Percentiles rank a stretch among this genome's conserved stretches.
phyloP scores from a whole-genome alignment of 2,888 invertebrate genomes.

The Drosophila mimetica region DNA sequence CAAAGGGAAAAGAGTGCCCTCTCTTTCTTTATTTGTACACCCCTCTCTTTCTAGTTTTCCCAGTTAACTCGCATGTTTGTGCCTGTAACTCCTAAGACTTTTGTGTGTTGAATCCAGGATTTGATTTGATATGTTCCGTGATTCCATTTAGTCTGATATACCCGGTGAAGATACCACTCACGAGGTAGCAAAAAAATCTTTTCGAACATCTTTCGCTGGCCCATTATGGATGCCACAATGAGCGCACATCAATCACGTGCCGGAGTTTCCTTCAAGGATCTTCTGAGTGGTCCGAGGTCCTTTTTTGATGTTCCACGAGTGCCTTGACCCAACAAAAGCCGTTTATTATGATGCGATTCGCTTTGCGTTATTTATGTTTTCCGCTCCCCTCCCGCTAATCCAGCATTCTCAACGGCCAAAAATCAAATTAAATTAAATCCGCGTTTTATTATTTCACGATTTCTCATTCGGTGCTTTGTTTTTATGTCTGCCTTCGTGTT shows the following conservation, averaged over 20 bases:
- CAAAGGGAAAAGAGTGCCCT: conserved; percentile 15
- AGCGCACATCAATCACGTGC: conserved; percentile 69
- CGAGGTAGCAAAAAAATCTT: conserved; percentile 11
- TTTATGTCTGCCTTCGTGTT: conserved; percentile 1
- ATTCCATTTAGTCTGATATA: not conserved
- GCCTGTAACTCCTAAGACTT: conserved; percentile 7
- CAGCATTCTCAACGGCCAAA: not conserved
- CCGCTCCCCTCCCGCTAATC: no score
- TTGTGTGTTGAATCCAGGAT: not conserved
- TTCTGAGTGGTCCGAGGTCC: not conserved
- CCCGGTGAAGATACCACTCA: not conserved
- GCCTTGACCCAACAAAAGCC: conserved; percentile 66
- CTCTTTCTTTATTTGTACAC: not conserved
- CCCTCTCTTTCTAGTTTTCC: not conserved
- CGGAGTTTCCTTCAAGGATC: conserved; percentile 15
- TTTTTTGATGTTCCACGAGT: conserved; percentile 3
- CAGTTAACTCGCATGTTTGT: not conserved
- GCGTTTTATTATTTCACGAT: conserved; percentile 70
- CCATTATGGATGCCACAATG: conserved; percentile 51
- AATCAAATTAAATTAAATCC: conserved; percentile 75
- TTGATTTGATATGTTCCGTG: not conserved
- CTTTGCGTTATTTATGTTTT: conserved; percentile 30
- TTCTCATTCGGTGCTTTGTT: conserved; percentile 48
- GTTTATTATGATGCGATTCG: conserved; percentile 69
- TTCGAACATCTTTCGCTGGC: conserved; percentile 10